A percentile compares a stretch with the other conserved stretches of the same genome.
phyloP scores from a whole-genome alignment of 2,888 invertebrate genomes.

The Tetrapedia diversipes region DNA sequence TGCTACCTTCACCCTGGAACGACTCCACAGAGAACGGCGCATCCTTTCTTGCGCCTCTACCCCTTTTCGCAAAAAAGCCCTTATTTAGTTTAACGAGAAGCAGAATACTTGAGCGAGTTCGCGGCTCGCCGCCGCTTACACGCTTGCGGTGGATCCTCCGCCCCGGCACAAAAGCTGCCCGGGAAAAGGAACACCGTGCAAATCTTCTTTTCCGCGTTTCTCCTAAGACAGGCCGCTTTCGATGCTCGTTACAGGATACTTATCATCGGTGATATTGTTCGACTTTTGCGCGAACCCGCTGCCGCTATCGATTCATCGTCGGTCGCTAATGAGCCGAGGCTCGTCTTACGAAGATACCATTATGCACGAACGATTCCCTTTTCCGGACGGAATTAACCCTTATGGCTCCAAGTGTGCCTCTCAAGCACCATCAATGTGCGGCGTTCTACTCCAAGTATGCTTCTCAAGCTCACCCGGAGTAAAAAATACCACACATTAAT shows the following conservation, averaged over 20 bases:
- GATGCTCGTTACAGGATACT: slow-evolving; percentile 37
- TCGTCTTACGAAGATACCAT: neutral
- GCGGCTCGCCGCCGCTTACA: slow-evolving; percentile 20
- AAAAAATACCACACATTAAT: too few relatives aligned
- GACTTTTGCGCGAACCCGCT: neutral
- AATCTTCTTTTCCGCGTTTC: slow-evolving; percentile 10
- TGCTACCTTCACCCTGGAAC: slow-evolving; percentile 61
- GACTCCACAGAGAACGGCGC: slow-evolving; percentile 29
- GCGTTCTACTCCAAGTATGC: too few relatives aligned
- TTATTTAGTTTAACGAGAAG: slow-evolving; percentile 68
- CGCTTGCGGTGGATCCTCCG: slow-evolving; percentile 8
- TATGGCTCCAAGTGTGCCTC: too few relatives aligned
- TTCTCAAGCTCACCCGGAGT: too few relatives aligned
- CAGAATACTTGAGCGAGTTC: slow-evolving; percentile 59
- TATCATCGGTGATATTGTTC: slow-evolving; percentile 30
- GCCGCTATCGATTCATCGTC: neutral
- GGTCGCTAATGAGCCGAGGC: neutral
- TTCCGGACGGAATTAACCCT: neutral
- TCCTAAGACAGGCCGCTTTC: too few relatives aligned
- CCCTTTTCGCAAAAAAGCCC: slow-evolving; percentile 41
- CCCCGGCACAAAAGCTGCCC: slow-evolving; percentile 16
- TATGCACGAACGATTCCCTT: neutral
- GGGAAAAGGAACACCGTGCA: slow-evolving; percentile 8
- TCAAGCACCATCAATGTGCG: too few relatives aligned
- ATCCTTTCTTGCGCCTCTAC: slow-evolving; percentile 57